Conservation (phyloP, 2,888 invertebrate species). For the Bugula neritina region DNA sequence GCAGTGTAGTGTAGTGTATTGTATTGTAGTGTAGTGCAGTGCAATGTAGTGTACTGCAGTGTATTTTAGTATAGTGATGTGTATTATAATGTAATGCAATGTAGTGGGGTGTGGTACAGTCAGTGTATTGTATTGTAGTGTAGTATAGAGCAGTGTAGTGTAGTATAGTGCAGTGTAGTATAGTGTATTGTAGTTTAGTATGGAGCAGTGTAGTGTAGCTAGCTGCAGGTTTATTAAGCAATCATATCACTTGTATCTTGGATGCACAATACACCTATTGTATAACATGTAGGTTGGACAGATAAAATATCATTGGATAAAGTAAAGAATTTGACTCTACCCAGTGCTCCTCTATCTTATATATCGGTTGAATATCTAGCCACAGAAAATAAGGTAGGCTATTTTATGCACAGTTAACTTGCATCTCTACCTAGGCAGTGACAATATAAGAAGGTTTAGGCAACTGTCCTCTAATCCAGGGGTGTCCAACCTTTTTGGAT, state of each 20-base stretch:
- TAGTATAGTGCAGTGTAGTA: not conserved
- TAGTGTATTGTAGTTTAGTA: not conserved
- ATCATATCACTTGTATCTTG: no score
- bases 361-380: not conserved
- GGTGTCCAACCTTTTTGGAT: no score
- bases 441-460: no score
- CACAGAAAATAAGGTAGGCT: not conserved
- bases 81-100: not conserved
- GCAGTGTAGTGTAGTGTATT: no score
- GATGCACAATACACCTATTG: no score
- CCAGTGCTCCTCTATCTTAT: not conserved
- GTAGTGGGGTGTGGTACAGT: not conserved
- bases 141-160: not conserved
- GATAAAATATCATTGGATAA: not conserved
- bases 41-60: no score
- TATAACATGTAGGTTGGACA: constrained; percentile 7
- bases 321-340: not conserved
- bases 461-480: no score
- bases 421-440: no score
- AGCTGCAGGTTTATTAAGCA: no score
- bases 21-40: no score
- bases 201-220: not conserved
- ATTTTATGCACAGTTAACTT: no score
- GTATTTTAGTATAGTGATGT: constrained; percentile 29
- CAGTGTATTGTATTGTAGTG: not conserved